Evolutionary conservation across 2,888 invertebrate genomes (phyloP).

Genomic region (Erebia epiphron): DNA sequence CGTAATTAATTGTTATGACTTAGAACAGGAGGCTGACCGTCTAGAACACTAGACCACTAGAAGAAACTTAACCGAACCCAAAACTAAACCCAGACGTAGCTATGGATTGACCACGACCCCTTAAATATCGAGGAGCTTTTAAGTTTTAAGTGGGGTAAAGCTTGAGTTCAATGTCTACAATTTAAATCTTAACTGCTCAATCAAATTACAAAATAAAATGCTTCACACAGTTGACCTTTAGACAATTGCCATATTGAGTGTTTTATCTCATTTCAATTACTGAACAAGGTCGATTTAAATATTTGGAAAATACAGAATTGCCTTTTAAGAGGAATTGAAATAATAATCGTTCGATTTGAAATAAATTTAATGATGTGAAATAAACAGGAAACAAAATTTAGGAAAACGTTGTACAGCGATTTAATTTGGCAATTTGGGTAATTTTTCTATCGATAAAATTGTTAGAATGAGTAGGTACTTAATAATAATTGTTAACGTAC

Average conservation of each 20-base stretch:
- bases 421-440: conserved; percentile 12
- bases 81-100: too few relatives aligned
- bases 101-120: background rate
- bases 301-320: conserved; percentile 54
- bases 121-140: conserved; percentile 1
- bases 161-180: conserved; percentile 21
- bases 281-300: conserved; percentile 55
- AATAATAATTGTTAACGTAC: background rate
- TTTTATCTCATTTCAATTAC: conserved; percentile 47
- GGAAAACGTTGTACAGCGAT: conserved; percentile 8
- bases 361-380: conserved; percentile 47
- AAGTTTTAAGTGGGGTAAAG: conserved; percentile 13
- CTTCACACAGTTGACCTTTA: conserved; percentile 51
- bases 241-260: conserved; percentile 49
- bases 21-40: too few relatives aligned
- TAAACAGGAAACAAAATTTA: conserved; percentile 36
- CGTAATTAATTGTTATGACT: too few relatives aligned
- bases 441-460: background rate
- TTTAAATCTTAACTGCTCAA: conserved; percentile 41
- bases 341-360: conserved; percentile 46
- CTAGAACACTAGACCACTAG: too few relatives aligned
- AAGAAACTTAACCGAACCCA: too few relatives aligned
- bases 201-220: conserved; percentile 36
- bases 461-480: background rate
- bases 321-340: conserved; percentile 50